Base-by-base conservation (phyloP, 1,140 invertebrate genomes). In the Lutraria rhynchaena region DNA sequence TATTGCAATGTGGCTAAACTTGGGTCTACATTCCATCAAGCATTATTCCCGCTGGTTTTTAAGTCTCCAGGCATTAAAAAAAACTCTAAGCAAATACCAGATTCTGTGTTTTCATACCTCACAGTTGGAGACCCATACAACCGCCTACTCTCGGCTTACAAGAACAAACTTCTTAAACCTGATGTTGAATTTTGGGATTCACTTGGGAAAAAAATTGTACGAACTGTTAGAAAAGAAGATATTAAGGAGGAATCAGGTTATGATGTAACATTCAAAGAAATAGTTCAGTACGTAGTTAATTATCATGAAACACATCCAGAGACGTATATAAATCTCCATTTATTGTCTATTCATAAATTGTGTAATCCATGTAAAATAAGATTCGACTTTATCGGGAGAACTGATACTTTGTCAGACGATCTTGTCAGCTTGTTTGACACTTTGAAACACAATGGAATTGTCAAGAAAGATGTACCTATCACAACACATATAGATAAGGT, bases 381-480 rank as follows among this genome's bases (percentile, higher is more conserved):
- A 13, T 92, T 90, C 81, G 86, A 90, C 58, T 88, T 91, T 60
- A 87, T 92, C 19, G 91, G 90, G 0, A 91, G 91, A 67, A 70
- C 91, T 29, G 91, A 92, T 73, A 90, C 85, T 2, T 86, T 87
- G 4, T 22, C 86, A 2, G 61, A 86, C 1, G 91, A 92, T 71
- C 87, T 90, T 29, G 44, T 41, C 0, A 82, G 82, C 24, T 44
- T 51, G 57, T 82, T 74, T n/a, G 17, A 49, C 1, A 17, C 2
- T 17, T 1, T 37, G 24, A 49, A 73, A 35, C 31, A 17, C 7
- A 33, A 37, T 1, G 46, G 1, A 31, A 57, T 57, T 17, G 15
- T 41, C 15, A 27, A 41, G 15, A 15, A 41, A 5, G 37, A 41
- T 7, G 5, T 41, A 41, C 37, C 37, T 5, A 41, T 41, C 15